Conservation (phyloP, 2,797 vertebrate genomes). For the Hylomyscus alleni region DNA sequence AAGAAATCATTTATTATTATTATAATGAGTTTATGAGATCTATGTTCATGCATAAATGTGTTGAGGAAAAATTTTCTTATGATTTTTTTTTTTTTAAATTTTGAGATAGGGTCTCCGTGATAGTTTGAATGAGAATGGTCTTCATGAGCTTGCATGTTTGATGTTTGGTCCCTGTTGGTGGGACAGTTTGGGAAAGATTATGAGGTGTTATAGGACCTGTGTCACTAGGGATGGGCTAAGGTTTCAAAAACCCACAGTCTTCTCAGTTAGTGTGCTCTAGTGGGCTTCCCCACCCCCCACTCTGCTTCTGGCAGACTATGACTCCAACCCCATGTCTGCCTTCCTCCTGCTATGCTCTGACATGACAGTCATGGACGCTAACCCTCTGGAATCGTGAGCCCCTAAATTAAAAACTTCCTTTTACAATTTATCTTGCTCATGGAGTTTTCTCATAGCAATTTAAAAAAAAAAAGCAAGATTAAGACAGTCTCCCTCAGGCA, state of each 20-base stretch:
- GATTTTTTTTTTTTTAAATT: background rate
- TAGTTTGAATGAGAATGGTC: background rate
- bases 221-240: background rate
- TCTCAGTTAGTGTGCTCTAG: background rate
- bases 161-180: background rate
- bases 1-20: constrained; percentile 22
- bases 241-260: background rate
- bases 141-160: background rate
- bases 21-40: background rate
- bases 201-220: background rate
- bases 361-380: background rate
- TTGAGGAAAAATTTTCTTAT: background rate
- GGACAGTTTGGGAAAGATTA: background rate
- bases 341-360: background rate
- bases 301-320: background rate
- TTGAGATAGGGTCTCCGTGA: background rate
- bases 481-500: background rate
- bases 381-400: background rate
- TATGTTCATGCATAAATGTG: background rate
- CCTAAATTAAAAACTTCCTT: background rate
- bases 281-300: background rate
- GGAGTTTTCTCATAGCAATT: background rate
- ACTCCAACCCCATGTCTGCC: background rate
- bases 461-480: background rate
- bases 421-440: background rate